phyloP scores from a whole-genome alignment of 2,797 vertebrate species.

The Xenopus petersii region DNA sequence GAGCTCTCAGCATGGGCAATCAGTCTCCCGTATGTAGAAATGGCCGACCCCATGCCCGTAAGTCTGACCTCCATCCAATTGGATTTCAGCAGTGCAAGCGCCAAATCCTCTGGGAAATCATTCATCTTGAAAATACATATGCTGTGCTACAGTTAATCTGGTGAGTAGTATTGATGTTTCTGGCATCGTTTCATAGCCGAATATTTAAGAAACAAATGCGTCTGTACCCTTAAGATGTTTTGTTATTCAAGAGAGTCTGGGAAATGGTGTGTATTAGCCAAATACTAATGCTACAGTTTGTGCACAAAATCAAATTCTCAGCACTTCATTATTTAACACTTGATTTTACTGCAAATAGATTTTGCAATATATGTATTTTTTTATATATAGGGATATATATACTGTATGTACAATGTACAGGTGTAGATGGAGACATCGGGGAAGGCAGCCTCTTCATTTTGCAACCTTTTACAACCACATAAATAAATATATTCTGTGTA shows the following conservation, averaged over 20 bases:
- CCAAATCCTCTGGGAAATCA: constrained; percentile 64
- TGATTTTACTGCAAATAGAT: too few species aligned
- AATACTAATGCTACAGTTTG: constrained; percentile 29
- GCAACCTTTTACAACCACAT: too few species aligned
- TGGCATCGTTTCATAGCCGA: constrained; percentile 54
- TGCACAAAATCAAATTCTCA: too few species aligned
- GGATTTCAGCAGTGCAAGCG: constrained; percentile 50
- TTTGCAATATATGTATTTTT: too few species aligned
- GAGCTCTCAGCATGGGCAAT: constrained; percentile 54
- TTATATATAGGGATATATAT: too few species aligned
- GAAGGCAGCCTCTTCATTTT: too few species aligned
- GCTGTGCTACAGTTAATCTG: constrained; percentile 67
- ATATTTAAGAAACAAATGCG: constrained; percentile 57
- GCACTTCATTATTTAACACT: too few species aligned
- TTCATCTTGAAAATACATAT: constrained; percentile 60
- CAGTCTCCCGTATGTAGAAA: constrained; percentile 54
- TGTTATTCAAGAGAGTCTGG: constrained; percentile 44
- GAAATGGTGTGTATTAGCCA: constrained; percentile 40
- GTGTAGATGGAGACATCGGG: too few species aligned
- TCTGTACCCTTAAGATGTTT: constrained; percentile 37
- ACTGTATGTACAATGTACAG: too few species aligned
- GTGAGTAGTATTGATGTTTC: constrained; percentile 60
- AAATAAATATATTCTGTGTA: too few species aligned
- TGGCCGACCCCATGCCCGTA: constrained; percentile 59
- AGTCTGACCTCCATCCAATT: constrained; percentile 60